phyloP scores from a whole-genome alignment of 2,888 invertebrate species.

The Carpatolechia fugitivella region DNA sequence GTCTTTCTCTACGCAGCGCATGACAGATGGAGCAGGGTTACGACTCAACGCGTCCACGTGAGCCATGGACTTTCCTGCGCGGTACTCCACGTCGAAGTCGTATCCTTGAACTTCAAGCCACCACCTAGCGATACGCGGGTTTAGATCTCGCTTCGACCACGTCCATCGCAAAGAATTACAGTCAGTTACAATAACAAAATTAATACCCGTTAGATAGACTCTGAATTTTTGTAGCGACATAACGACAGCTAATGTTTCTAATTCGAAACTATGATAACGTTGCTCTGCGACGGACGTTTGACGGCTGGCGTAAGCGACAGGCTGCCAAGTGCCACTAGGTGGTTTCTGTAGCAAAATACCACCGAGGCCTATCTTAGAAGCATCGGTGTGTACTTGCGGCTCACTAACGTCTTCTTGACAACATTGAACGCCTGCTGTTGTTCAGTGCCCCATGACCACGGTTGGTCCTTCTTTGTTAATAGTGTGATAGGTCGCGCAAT shows the following conservation, averaged over 20 bases:
- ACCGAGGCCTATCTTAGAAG: slow-evolving; percentile 14
- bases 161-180: slow-evolving; percentile 21
- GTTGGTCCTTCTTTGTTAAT: slow-evolving; percentile 15
- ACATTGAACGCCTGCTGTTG: slow-evolving; percentile 18
- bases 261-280: slow-evolving; percentile 20
- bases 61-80: slow-evolving; percentile 18
- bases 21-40: slow-evolving; percentile 4
- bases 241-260: slow-evolving; percentile 22
- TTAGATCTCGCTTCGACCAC: slow-evolving; percentile 21
- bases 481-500: slow-evolving; percentile 18
- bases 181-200: slow-evolving; percentile 19
- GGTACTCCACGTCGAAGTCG: slow-evolving; percentile 19
- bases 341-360: slow-evolving; percentile 21
- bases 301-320: slow-evolving; percentile 19
- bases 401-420: slow-evolving; percentile 21
- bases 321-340: slow-evolving; percentile 8
- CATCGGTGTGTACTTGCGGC: slow-evolving; percentile 22
- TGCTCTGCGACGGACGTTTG: slow-evolving; percentile 20
- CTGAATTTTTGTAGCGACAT: slow-evolving; percentile 21
- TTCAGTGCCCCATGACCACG: slow-evolving; percentile 18
- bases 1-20: neutral
- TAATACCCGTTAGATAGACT: slow-evolving; percentile 16
- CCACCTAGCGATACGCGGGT: slow-evolving; percentile 22
- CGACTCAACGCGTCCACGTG: slow-evolving; percentile 20
- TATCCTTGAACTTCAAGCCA: slow-evolving; percentile 17